Base-by-base conservation (phyloP, 2,888 invertebrate genomes). In the Stenurella melanura region DNA sequence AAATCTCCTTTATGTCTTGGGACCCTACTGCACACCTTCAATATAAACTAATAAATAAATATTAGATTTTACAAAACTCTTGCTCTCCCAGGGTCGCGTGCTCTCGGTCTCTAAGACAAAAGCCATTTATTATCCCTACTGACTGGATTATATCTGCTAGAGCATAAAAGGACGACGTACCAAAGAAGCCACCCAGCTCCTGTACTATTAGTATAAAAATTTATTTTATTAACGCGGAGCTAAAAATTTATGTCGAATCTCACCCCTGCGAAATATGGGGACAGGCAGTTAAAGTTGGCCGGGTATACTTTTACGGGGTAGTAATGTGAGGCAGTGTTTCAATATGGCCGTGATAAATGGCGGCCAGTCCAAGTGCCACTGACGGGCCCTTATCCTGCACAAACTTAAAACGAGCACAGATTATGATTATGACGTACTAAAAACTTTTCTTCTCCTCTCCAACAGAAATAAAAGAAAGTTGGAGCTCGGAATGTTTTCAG, bases 371-470 rank as follows among this genome's bases (percentile, higher is more conserved):
- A 34, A 66, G 74, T 74, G 77, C 64, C 75, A 68, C 78, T 78
- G 73, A 80, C 61, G 79, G 78, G 74, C 78, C 73, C 79, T 81
- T 81, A 82, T 78, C 74, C 75, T 10, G 34, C 77, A 74, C 76
- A 80, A 83, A 84, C 83, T 85, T 84, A 82, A 84, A 86, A 84
- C 83, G 85, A 85, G 83, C 85, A 79, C 82, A 84, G 85, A 86
- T 87, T 86, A 87, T 85, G 85, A 86, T 86, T 86, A 86, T 86
- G 87, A 86, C 85, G 82, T 82, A 82, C 82, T 83, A 83, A 82
- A 82, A 83, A 78, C 75, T 81, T 79, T 81, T 63, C 61, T 75
- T 73, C 58, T 60, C 66, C 74, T 74, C 77, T 75, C 75, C 76
- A 75, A 78, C 75, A 67, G 74, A 76, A 80, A 80, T 80, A 80